Conservation (phyloP, 2,113 vertebrate species). For the Trematomus loennbergii region DNA sequence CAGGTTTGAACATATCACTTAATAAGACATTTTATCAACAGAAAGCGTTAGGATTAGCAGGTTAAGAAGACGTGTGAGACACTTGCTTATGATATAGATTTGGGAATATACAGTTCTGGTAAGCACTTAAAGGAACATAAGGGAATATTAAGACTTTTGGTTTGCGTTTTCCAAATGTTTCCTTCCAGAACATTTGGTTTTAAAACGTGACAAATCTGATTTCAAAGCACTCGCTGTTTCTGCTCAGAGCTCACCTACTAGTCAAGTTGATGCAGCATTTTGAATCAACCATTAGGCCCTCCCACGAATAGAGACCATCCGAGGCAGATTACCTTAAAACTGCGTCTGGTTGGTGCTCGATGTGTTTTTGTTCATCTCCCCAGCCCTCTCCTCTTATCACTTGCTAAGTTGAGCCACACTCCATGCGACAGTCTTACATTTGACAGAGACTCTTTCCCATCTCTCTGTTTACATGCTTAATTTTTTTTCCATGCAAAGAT, state of each 20-base stretch:
- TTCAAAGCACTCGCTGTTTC: slow-evolving; percentile 41
- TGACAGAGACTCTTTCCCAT: slow-evolving; percentile 40
- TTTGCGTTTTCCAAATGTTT: slow-evolving; percentile 57
- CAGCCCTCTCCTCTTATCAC: slow-evolving; percentile 21
- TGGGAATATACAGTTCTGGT: slow-evolving; percentile 36
- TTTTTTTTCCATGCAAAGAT: slow-evolving; percentile 38
- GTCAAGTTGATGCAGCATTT: slow-evolving; percentile 31
- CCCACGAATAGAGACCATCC: slow-evolving; percentile 24
- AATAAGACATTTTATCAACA: slow-evolving; percentile 55
- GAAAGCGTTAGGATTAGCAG: slow-evolving; percentile 27
- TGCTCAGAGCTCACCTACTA: slow-evolving; percentile 27
- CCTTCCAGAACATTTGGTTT: slow-evolving; percentile 55
- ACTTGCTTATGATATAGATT: slow-evolving; percentile 20
- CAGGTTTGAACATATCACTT: slow-evolving; percentile 78
- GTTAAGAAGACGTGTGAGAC: slow-evolving; percentile 13
- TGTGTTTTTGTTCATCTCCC: slow-evolving; percentile 11
- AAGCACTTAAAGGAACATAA: slow-evolving; percentile 23
- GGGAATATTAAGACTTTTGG: slow-evolving; percentile 48
- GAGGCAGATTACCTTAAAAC: slow-evolving; percentile 53
- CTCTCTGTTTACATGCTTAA: slow-evolving; percentile 21
- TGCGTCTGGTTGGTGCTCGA: slow-evolving; percentile 33
- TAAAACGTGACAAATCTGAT: slow-evolving; percentile 17
- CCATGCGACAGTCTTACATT: slow-evolving; percentile 30
- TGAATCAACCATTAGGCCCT: slow-evolving; percentile 26
- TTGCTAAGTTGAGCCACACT: slow-evolving; percentile 29